phyloP scores from a whole-genome alignment of 2,888 invertebrate species.

The Cheilosia vernalis region DNA sequence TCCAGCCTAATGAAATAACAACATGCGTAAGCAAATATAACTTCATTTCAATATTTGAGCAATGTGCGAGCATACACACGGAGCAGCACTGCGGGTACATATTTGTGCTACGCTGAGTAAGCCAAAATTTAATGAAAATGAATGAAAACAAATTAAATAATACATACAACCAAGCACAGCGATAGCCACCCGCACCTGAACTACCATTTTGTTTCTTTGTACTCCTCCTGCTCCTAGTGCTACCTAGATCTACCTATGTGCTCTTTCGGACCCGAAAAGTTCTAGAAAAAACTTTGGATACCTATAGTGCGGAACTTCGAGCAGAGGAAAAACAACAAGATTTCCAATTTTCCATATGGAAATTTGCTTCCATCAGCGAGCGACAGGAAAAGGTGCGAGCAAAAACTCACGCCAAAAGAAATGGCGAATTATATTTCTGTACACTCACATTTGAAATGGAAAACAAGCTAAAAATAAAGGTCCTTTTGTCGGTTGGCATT shows the following conservation, averaged over 20 bases:
- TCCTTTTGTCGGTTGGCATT: constrained; percentile 72
- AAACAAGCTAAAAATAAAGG: constrained; percentile 34
- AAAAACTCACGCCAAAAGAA: constrained; percentile 13
- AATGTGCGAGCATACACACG: neutral
- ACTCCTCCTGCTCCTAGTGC: too few species aligned
- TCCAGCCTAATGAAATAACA: constrained; percentile 40
- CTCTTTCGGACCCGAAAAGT: neutral
- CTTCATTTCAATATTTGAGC: constrained; percentile 47
- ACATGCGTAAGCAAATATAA: constrained; percentile 47
- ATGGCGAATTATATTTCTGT: constrained; percentile 45
- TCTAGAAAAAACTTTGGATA: constrained; percentile 18
- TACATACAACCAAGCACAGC: constrained; percentile 12
- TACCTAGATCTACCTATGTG: neutral
- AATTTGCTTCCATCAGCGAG: neutral
- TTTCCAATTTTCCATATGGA: neutral
- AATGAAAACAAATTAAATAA: constrained; percentile 66
- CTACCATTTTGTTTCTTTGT: constrained; percentile 31
- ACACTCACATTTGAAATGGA: constrained; percentile 35
- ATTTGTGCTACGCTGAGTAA: neutral
- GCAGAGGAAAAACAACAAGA: neutral
- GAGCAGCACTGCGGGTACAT: neutral
- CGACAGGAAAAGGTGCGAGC: neutral
- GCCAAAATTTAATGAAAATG: constrained; percentile 61
- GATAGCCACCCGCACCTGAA: neutral
- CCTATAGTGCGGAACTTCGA: constrained; percentile 29